These are phyloP conservation scores for Eunapius fragilis DNA, from an alignment of 37 sponge, comb jelly and placozoan species.

Conservation along the genomic window DNA sequence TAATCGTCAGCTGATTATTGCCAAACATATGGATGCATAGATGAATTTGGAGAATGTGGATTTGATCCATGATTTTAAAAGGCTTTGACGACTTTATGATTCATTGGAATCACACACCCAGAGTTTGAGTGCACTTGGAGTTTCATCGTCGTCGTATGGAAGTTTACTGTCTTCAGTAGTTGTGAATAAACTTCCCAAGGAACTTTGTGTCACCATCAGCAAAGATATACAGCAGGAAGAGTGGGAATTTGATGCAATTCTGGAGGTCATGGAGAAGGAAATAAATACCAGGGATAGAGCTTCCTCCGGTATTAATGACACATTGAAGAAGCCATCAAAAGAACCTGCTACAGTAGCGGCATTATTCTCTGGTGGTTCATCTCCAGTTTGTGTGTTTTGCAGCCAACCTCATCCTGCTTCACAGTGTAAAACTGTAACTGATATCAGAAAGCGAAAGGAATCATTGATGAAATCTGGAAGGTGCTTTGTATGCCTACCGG, in stretches of 20 bases:
- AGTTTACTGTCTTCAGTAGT: background rate
- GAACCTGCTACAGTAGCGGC: background rate
- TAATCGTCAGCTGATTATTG: background rate
- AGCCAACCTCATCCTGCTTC: background rate
- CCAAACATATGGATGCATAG: background rate
- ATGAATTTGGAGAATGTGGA: background rate
- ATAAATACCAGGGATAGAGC: background rate
- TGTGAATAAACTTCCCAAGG: background rate
- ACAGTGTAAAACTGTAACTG: background rate
- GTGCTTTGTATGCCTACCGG: slow-evolving; percentile 4
- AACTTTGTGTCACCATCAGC: background rate
- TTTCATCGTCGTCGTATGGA: background rate
- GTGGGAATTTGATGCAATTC: background rate
- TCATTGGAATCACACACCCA: background rate
- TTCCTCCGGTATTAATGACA: too few relatives aligned
- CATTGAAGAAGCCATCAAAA: background rate
- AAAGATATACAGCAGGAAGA: background rate
- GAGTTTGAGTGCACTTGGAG: background rate
- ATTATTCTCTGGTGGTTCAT: background rate
- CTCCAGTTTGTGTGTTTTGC: background rate
- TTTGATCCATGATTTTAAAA: background rate
- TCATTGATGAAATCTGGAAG: background rate
- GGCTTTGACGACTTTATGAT: background rate
- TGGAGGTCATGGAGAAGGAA: background rate
- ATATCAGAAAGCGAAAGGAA: background rate